Conservation (phyloP, 1,140 invertebrate genomes). For the Ips typographus region DNA sequence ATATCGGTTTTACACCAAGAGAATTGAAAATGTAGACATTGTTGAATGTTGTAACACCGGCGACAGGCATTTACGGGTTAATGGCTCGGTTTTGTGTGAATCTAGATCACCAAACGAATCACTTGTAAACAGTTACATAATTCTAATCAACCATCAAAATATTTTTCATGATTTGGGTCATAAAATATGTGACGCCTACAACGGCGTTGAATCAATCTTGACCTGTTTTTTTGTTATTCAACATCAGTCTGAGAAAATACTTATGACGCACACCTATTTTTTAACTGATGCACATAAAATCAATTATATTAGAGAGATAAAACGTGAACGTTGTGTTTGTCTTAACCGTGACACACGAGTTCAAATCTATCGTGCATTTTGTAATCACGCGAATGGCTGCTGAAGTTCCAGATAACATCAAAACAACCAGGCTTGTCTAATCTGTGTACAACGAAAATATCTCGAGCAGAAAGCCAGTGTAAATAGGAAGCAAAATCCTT, state of each 20-base stretch:
- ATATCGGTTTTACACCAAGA: neutral
- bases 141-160: neutral
- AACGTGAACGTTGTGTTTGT: no score
- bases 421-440: no score
- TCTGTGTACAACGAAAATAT: no score
- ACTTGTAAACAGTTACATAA: neutral
- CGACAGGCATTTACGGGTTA: conserved; percentile 1
- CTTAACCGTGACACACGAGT: no score
- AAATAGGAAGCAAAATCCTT: neutral
- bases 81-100: neutral
- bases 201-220: neutral
- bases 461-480: no score
- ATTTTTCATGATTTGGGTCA: neutral
- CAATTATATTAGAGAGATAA: no score
- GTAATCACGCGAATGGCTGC: no score
- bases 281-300: no score
- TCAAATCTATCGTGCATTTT: no score
- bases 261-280: neutral
- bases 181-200: neutral
- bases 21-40: neutral
- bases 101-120: neutral
- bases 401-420: no score
- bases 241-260: neutral
- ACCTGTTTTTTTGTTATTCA: neutral
- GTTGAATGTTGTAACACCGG: conserved; percentile 1